phyloP scores from a whole-genome alignment of 2,113 vertebrate species.

The Bos javanicus region DNA sequence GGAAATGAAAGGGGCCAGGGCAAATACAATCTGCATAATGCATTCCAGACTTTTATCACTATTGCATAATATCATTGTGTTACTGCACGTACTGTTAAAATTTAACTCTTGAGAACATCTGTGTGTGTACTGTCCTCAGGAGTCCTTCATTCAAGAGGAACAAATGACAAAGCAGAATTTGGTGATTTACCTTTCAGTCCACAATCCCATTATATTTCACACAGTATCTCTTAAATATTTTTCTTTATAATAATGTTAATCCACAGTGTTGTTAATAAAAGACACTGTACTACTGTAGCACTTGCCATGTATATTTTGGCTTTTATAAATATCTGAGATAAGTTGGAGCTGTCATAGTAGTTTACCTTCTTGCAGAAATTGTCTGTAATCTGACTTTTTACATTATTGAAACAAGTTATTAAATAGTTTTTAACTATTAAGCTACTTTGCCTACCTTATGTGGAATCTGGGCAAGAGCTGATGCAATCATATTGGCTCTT shows the following conservation, averaged over 20 bases:
- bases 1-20: too few relatives aligned
- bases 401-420: background rate
- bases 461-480: constrained; percentile 86
- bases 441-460: constrained; percentile 81
- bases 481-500: constrained; percentile 84
- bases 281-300: background rate
- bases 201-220: background rate
- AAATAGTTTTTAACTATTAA: background rate
- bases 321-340: background rate
- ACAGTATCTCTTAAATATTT: background rate
- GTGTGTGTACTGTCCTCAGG: background rate
- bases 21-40: background rate
- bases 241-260: background rate
- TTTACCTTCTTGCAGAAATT: background rate
- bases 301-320: too few relatives aligned
- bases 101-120: background rate
- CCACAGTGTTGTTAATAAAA: background rate
- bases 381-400: background rate
- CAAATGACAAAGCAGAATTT: background rate
- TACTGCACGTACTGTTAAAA: background rate
- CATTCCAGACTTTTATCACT: background rate
- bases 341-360: background rate
- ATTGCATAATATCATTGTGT: background rate
- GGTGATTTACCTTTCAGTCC: background rate
- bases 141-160: background rate